Base-by-base conservation (phyloP, 2,888 invertebrate species). In the Cryptops parisi region DNA sequence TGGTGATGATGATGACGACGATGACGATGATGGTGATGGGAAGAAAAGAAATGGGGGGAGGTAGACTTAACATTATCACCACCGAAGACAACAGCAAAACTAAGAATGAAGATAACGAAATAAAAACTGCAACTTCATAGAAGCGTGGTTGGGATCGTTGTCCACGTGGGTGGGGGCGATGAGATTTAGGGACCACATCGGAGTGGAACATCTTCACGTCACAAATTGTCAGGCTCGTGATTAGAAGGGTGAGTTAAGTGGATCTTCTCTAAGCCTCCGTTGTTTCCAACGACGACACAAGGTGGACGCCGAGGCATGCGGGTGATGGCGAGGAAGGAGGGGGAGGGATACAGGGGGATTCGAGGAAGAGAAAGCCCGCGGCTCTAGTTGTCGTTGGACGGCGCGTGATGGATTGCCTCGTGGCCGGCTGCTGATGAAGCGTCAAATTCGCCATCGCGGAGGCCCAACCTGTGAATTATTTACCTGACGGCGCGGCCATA, bases 381-480 rank as follows among this genome's bases (percentile, higher is more conserved):
- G 33, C 9, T 33, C 15, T 15, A 15, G 6, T 15, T 33, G 33
- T 33, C 33, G 33, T 33, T 33, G 9, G 33, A 6, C 15, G 9
- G 9, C 15, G 9, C 15, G 15, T 33, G 33, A 33, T 33, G 33
- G 33, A 33, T 33, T 9, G 33, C 33, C 33, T 33, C 33, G 33
- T 9, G 15, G 9, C 15, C 9, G 33, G 33, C 33, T 33, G 6
- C 15, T 25, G 47, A 47, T 47, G 47, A 47, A 27, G 47, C 47
- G 47, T 47, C 26, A 47, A 47, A 27, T 25, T 47, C 26, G 25
- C 4, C 47, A 27, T 47, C 47, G 33, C 15, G 33, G 33, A n/a
- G n/a, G n/a, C n/a, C 33, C 33, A 33, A 33, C 9, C 33, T 15
- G 33, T 33, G 33, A 33, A 33, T 33, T 33, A 33, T 33, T 33